Conservation (phyloP, 2,113 vertebrate species). For the Neodontobutis hainanensis region DNA sequence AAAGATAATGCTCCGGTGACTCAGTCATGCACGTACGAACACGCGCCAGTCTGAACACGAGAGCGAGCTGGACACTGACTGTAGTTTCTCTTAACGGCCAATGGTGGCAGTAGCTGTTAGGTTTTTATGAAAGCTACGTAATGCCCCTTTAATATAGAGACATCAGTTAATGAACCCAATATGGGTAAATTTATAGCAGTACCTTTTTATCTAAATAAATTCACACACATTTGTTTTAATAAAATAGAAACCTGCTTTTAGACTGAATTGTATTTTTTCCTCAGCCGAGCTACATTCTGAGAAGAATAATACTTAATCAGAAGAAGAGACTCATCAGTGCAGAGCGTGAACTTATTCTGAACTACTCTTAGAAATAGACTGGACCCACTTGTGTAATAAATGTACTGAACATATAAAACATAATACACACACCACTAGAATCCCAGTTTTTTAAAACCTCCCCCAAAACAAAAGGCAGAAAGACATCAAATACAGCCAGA, state of each 20-base stretch:
- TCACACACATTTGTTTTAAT: constrained; percentile 3
- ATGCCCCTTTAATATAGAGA: constrained; percentile 25
- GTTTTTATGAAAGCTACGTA: too few relatives aligned
- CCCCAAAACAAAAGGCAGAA: too few relatives aligned
- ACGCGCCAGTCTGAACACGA: too few relatives aligned
- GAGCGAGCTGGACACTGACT: too few relatives aligned
- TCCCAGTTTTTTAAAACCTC: neutral
- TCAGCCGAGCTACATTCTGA: constrained; percentile 31
- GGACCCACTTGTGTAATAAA: neutral
- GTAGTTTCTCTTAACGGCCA: too few relatives aligned
- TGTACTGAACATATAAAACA: constrained; percentile 17
- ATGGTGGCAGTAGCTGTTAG: too few relatives aligned
- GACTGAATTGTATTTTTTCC: neutral
- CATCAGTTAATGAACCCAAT: constrained; percentile 64
- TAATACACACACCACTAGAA: constrained; percentile 9
- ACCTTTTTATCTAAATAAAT: constrained; percentile 1
- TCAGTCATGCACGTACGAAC: too few relatives aligned
- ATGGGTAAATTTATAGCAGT: constrained; percentile 62
- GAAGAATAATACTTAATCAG: neutral
- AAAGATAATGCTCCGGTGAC: too few relatives aligned
- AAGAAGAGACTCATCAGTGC: constrained; percentile 27
- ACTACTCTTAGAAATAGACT: too few relatives aligned
- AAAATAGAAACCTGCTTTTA: constrained; percentile 16
- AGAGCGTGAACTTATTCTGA: neutral
- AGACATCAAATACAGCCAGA: too few relatives aligned